phyloP scores from a whole-genome alignment of 2,113 vertebrate species.

The Callospermophilus lateralis region DNA sequence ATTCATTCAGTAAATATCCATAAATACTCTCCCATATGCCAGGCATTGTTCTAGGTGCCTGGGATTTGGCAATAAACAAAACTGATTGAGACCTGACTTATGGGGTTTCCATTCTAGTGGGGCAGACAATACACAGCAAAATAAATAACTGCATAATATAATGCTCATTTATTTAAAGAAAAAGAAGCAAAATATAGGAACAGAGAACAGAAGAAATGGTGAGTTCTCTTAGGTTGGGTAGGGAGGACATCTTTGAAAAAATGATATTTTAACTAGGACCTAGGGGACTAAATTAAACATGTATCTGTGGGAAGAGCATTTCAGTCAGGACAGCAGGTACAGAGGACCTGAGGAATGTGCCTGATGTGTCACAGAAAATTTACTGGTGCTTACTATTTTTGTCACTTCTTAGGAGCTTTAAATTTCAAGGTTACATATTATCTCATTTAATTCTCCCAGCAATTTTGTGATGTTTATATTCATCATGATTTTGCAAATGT shows the following conservation, averaged over 20 bases:
- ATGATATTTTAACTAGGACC: background rate
- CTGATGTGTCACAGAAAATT: background rate
- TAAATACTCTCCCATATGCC: background rate
- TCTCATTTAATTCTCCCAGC: background rate
- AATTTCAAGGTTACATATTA: background rate
- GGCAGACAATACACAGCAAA: background rate
- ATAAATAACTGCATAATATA: background rate
- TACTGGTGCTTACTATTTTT: background rate
- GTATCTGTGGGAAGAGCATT: background rate
- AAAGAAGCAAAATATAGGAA: background rate
- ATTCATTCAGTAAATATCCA: conserved; percentile 32
- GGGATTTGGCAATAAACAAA: background rate
- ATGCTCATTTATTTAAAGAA: background rate
- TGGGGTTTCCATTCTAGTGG: background rate
- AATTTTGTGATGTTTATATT: background rate
- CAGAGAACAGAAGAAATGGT: background rate
- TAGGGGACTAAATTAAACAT: background rate
- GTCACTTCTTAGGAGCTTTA: background rate
- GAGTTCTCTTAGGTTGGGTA: background rate
- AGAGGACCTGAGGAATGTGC: background rate
- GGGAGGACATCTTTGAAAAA: background rate
- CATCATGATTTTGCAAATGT: background rate
- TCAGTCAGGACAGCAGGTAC: background rate
- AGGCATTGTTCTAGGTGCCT: background rate
- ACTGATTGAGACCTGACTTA: background rate